These are phyloP conservation scores for Colinus virginianus DNA, from an alignment of 2,113 vertebrate species.

Conservation along the genomic window DNA sequence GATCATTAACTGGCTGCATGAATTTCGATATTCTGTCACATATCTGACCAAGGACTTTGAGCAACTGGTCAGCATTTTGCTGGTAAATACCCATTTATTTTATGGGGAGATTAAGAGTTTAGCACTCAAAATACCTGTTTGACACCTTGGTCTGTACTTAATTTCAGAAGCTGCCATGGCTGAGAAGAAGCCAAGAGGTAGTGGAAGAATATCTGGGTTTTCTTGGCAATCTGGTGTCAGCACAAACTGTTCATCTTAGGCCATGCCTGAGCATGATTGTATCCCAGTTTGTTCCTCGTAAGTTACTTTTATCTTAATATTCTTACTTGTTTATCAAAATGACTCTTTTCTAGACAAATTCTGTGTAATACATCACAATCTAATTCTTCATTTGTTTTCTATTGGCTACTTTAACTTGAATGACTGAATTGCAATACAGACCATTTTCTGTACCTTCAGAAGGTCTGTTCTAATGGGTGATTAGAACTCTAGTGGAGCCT, in stretches of 20 bases:
- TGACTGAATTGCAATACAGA: not conserved
- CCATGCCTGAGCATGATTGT: constrained; percentile 89
- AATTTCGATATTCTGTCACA: constrained; percentile 86
- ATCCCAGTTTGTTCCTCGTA: constrained; percentile 90
- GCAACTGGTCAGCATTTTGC: constrained; percentile 85
- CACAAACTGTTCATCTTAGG: constrained; percentile 93
- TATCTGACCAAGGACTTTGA: constrained; percentile 92
- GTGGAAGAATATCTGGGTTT: constrained; percentile 95
- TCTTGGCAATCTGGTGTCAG: constrained; percentile 93
- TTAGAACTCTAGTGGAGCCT: not conserved
- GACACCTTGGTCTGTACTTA: not conserved
- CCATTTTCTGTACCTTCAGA: not conserved
- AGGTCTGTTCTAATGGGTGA: not conserved
- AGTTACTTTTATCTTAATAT: constrained; percentile 16
- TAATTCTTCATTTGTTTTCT: not conserved
- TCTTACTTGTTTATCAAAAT: not conserved
- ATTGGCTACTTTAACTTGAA: not conserved
- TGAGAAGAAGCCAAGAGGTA: constrained; percentile 86
- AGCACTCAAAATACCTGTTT: not conserved
- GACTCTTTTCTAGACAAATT: not conserved
- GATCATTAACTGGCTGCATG: constrained; percentile 94
- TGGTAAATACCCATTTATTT: constrained; percentile 81
- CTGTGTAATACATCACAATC: not conserved
- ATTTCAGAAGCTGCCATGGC: constrained; percentile 89
- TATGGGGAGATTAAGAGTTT: not conserved